Conservation (phyloP, 2,113 vertebrate species). For the Ellobius talpinus region DNA sequence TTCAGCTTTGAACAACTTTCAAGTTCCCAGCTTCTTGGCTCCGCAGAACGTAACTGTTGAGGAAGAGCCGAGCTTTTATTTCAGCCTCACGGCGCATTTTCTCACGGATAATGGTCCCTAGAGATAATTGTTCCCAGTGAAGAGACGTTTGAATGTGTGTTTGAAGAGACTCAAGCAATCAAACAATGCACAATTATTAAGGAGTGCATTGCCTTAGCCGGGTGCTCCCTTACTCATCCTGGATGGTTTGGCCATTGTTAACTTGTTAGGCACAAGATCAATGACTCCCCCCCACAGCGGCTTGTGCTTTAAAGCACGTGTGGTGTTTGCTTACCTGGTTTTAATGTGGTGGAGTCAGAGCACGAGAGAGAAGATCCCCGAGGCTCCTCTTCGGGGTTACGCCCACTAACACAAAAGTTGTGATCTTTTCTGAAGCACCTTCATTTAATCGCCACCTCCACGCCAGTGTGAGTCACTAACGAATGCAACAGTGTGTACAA, state of each 20-base stretch:
- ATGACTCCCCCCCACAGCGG: slow-evolving; percentile 69
- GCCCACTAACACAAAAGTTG: slow-evolving; percentile 85
- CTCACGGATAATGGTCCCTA: slow-evolving; percentile 44
- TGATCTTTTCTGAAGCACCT: slow-evolving; percentile 79
- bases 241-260: slow-evolving; percentile 74
- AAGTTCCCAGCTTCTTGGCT: background rate
- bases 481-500: slow-evolving; percentile 56
- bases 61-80: slow-evolving; percentile 67
- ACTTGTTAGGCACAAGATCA: slow-evolving; percentile 73
- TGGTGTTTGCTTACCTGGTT: slow-evolving; percentile 72
- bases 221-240: slow-evolving; percentile 73
- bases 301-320: slow-evolving; percentile 67
- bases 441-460: slow-evolving; percentile 81
- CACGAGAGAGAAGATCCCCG: slow-evolving; percentile 75
- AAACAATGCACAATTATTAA: slow-evolving; percentile 67
- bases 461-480: slow-evolving; percentile 71
- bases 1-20: slow-evolving; percentile 50
- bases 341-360: slow-evolving; percentile 72
- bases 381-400: slow-evolving; percentile 72
- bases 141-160: slow-evolving; percentile 76
- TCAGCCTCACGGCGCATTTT: slow-evolving; percentile 32
- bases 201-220: slow-evolving; percentile 26
- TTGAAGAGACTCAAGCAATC: slow-evolving; percentile 67
- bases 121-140: slow-evolving; percentile 51
- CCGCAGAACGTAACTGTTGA: background rate